phyloP scores from a whole-genome alignment of 1,140 invertebrate species.

The Meloidogyne hapla region DNA sequence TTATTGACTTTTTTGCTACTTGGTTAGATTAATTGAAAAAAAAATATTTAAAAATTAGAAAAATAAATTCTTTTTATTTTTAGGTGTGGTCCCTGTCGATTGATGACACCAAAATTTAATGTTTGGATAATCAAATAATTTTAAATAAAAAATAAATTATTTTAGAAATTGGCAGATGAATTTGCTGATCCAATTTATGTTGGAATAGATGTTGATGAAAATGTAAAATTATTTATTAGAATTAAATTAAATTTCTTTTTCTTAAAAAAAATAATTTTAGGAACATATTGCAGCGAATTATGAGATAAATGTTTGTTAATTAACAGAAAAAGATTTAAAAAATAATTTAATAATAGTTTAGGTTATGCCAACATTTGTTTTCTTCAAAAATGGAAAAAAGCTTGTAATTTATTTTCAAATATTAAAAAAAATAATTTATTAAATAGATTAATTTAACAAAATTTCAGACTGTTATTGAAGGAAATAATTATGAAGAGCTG shows the following conservation, averaged over 20 bases:
- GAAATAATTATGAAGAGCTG: constrained; percentile 48
- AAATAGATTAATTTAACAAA: too few relatives aligned
- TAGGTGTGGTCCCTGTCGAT: constrained; percentile 83
- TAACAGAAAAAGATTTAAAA: not conserved
- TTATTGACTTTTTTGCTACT: constrained; percentile 75
- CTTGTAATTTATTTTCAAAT: constrained; percentile 40
- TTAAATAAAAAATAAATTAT: not conserved
- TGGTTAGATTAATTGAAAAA: constrained; percentile 52
- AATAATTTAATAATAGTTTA: constrained; percentile 20
- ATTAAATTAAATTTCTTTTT: not conserved
- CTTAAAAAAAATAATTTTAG: constrained; percentile 6
- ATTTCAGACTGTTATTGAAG: constrained; percentile 43
- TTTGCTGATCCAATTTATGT: constrained; percentile 47
- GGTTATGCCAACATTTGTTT: constrained; percentile 62
- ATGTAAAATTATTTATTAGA: constrained; percentile 18
- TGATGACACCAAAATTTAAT: constrained; percentile 77
- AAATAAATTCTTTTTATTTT: not conserved
- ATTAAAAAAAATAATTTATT: not conserved
- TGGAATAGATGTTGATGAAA: constrained; percentile 58
- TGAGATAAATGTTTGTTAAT: constrained; percentile 45
- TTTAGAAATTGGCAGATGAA: constrained; percentile 52
- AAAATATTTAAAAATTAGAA: not conserved
- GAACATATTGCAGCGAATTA: constrained; percentile 53
- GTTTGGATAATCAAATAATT: constrained; percentile 50
- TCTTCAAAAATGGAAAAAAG: constrained; percentile 54